Percentiles rank a stretch among this genome's conserved stretches.
Evolutionary conservation across 1,140 invertebrate species (phyloP).

Genomic region (Holcopasites calliopsidis): DNA sequence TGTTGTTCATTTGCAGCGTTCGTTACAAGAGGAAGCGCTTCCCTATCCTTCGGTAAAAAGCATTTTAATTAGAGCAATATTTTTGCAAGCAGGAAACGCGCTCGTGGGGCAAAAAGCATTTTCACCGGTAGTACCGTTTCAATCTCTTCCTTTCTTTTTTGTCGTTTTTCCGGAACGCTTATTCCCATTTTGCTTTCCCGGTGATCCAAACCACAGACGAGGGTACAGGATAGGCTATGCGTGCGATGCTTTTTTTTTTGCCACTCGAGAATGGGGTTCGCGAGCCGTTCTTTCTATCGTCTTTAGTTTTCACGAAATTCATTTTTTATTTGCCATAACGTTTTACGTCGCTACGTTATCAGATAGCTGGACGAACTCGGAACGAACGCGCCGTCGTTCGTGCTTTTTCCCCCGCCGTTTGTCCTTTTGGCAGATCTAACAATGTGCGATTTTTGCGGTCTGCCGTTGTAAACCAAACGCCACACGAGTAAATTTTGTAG

Average conservation of each 20-base stretch:
- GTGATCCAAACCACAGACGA: no score
- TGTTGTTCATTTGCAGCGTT: no score
- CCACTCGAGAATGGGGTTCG: no score
- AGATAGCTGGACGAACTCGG: not conserved
- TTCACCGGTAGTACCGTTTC: not conserved
- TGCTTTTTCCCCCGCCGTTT: not conserved
- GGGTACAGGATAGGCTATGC: no score
- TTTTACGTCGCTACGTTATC: not conserved
- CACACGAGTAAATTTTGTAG: constrained; percentile 3
- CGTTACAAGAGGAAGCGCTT: not conserved
- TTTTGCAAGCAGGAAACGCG: not conserved
- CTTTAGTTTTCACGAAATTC: no score
- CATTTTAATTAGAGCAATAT: not conserved
- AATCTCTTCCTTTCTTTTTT: not conserved
- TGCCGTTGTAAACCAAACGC: not conserved
- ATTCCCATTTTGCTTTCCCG: constrained; percentile 29
- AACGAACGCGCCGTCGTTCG: not conserved
- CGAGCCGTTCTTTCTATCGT: no score
- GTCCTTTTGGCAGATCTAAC: no score
- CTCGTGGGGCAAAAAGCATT: not conserved
- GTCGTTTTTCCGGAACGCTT: constrained; percentile 21
- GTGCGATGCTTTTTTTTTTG: no score
- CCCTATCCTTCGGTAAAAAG: not conserved
- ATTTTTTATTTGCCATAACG: no score
- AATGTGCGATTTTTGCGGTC: not conserved